phyloP scores from a whole-genome alignment of 2,797 vertebrate species.

The Protonibea diacanthus region DNA sequence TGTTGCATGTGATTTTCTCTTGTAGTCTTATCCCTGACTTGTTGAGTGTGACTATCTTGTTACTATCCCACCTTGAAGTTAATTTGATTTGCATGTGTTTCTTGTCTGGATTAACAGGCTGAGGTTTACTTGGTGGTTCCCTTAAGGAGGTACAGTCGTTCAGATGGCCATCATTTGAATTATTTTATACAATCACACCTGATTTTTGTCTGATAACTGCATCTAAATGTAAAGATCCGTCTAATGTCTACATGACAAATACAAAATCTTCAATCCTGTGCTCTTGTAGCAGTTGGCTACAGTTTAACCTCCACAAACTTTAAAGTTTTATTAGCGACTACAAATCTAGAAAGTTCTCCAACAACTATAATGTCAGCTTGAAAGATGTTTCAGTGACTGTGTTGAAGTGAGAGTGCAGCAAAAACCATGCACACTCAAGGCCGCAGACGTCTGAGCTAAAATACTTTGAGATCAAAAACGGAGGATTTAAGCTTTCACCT shows the following conservation, averaged over 20 bases:
- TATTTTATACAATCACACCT: neutral
- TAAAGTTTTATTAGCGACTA: conserved; percentile 85
- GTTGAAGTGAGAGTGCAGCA: conserved; percentile 84
- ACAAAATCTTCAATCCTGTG: neutral
- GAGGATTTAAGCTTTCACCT: conserved; percentile 93
- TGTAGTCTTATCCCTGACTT: neutral
- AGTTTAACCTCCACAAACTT: conserved; percentile 71
- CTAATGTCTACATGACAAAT: too few species aligned
- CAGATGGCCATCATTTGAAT: neutral
- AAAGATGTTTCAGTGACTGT: conserved; percentile 81
- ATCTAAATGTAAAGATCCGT: neutral
- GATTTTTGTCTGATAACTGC: neutral
- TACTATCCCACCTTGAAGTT: neutral
- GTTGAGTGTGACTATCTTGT: neutral
- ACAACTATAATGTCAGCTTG: conserved; percentile 79
- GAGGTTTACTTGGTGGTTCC: neutral
- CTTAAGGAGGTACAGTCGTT: too few species aligned
- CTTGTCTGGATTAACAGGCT: neutral
- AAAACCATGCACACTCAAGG: conserved; percentile 93
- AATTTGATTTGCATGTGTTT: neutral
- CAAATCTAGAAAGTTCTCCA: conserved; percentile 66
- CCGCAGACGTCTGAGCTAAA: conserved; percentile 89
- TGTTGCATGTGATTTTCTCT: neutral
- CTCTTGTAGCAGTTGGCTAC: conserved; percentile 72
- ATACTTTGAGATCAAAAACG: conserved; percentile 64